phyloP scores from a whole-genome alignment of 2,888 invertebrate species.

The Pyrochroa serraticornis region DNA sequence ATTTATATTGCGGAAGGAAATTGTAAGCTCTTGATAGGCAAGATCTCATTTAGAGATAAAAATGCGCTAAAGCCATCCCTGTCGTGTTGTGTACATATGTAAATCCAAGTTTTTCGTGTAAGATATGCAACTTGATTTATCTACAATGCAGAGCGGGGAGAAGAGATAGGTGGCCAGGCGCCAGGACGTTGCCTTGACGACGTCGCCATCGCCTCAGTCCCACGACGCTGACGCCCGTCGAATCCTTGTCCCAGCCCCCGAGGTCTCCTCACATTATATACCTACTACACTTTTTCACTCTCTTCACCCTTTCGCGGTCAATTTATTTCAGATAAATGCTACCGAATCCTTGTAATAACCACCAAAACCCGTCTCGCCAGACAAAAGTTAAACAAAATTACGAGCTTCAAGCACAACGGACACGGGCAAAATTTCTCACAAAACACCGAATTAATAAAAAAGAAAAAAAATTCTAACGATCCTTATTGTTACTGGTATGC shows the following conservation, averaged over 20 bases:
- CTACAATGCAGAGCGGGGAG: conserved; percentile 46
- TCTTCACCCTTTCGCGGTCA: conserved; percentile 32
- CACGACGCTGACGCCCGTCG: conserved; percentile 34
- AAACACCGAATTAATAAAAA: no score
- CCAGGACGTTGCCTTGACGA: conserved; percentile 54
- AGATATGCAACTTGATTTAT: conserved; percentile 51
- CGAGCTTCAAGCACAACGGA: no score
- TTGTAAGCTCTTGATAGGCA: conserved; percentile 36
- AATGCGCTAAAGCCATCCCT: conserved; percentile 43
- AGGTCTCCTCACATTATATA: conserved; percentile 33
- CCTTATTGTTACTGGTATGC: no score
- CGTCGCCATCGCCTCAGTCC: conserved; percentile 46
- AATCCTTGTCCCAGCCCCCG: conserved; percentile 29
- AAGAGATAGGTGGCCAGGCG: conserved; percentile 49
- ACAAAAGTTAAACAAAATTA: no score
- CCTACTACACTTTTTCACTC: conserved; percentile 32
- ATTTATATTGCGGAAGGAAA: conserved; percentile 45
- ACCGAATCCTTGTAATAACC: not conserved
- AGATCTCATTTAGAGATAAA: conserved; percentile 41
- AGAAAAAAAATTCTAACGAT: no score
- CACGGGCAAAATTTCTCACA: no score
- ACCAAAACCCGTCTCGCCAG: not conserved
- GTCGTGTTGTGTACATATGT: conserved; percentile 50
- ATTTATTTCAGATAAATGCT: conserved; percentile 31
- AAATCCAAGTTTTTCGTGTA: conserved; percentile 49